A percentile compares a stretch with the other conserved stretches of the same genome.
Conservation (phyloP, 2,888 invertebrate genomes). For the Listrodromus nycthemerus region DNA sequence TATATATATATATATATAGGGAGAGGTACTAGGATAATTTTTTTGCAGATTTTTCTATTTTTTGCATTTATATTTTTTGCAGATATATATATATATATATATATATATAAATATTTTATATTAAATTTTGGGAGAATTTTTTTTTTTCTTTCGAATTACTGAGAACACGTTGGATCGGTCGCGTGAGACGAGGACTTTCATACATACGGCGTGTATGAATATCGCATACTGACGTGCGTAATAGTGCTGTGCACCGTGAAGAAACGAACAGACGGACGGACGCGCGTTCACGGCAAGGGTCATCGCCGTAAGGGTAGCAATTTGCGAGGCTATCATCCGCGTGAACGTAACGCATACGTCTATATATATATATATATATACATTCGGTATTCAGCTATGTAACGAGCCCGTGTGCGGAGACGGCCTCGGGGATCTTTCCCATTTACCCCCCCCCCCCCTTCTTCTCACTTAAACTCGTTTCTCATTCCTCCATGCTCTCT, state of each 20-base stretch:
- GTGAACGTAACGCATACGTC: slow-evolving; percentile 78
- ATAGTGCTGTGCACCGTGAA: slow-evolving; percentile 40
- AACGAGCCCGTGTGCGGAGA: slow-evolving; percentile 63
- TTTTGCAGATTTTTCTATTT: too few relatives aligned
- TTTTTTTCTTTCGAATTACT: neutral
- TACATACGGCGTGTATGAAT: slow-evolving; percentile 8
- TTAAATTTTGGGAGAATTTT: neutral
- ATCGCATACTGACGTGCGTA: slow-evolving; percentile 45
- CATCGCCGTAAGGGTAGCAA: slow-evolving; percentile 81
- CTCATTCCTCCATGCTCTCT: slow-evolving; percentile 52
- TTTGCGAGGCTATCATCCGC: slow-evolving; percentile 82
- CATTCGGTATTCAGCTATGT: slow-evolving; percentile 48
- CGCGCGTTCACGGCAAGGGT: slow-evolving; percentile 69
- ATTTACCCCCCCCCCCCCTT: slow-evolving; percentile 14
- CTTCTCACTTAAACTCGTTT: slow-evolving; percentile 62
- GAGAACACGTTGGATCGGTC: neutral
- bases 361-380: slow-evolving; percentile 20
- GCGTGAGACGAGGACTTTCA: neutral
- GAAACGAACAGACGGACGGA: slow-evolving; percentile 48
- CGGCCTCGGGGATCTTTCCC: slow-evolving; percentile 57
- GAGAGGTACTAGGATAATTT: too few relatives aligned
- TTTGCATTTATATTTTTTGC: too few relatives aligned
- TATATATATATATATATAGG: too few relatives aligned
- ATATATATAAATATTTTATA: neutral
- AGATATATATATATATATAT: neutral